These are phyloP conservation scores for Falco cherrug DNA, from an alignment of 2,797 vertebrate genomes.

Conservation along the genomic window DNA sequence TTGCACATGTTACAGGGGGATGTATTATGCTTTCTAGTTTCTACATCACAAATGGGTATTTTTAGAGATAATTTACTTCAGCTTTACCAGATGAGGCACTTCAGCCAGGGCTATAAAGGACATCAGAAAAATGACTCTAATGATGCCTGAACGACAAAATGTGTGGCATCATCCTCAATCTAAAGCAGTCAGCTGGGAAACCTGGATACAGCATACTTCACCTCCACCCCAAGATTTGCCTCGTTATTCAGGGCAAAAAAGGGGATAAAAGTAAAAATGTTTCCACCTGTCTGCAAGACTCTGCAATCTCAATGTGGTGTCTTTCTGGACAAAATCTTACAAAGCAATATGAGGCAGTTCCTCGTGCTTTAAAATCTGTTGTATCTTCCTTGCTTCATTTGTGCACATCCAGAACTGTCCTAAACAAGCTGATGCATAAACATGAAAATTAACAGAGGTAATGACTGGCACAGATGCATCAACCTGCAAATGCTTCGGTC, in stretches of 20 bases:
- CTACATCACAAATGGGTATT: neutral
- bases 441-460: neutral
- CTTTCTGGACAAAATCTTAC: neutral
- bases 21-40: neutral
- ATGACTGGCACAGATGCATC: neutral
- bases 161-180: neutral
- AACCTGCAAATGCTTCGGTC: neutral
- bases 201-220: rapidly evolving
- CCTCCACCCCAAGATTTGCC: neutral
- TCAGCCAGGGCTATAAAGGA: neutral
- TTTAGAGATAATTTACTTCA: neutral
- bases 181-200: neutral
- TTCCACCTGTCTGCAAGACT: neutral
- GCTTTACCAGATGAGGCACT: neutral
- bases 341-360: neutral
- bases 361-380: neutral
- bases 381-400: neutral
- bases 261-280: neutral
- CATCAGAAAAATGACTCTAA: neutral
- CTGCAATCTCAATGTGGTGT: neutral
- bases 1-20: neutral
- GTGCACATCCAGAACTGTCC: neutral
- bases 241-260: neutral
- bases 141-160: neutral
- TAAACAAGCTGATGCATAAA: neutral